Base-by-base conservation (phyloP, 2,888 invertebrate genomes). In the Zele albiditarsus region DNA sequence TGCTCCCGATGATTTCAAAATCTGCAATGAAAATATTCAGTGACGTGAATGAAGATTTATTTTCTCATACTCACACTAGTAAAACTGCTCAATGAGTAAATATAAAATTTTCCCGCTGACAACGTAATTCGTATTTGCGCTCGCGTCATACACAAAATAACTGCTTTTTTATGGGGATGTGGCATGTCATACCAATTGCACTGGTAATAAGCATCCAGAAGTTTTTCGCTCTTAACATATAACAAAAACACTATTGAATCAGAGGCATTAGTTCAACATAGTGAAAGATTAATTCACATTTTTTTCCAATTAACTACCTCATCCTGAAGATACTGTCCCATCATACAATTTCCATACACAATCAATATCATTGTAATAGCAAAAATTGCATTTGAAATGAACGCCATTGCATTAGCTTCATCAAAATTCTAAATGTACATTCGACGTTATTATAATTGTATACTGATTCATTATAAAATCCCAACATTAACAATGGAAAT, bases 101-200 rank as follows among this genome's bases (percentile, higher is more conserved):
- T 62, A 25, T 79, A 79, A 69, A 77, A 79, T 63, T 70, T 66
- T 42, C 79, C 79, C 1, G 76, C 79, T 1, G 76, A 76, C 16
- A 79, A 42, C n/a, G 71, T 66, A 6, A 76, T 58, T 23, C 76
- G 79, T n/a, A 38, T 73, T 27, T 62, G 57, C 23, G 76, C 73
- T 20, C 66, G 69, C 1, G 66, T 38, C 78, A 79, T 79, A n/a
- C 78, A 79, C 6, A 79, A 74, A 28, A 72, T 71, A 14, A 79
- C 25, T 14, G 67, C n/a, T 63, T 67, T 76, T 67, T 67, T 31
- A 70, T 75, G 67, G 23, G 31, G 53, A 1, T 23, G n/a, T 12
- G 71, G 25, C 71, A 79, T 75, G 25, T 71, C 49, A 58, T 72
- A 70, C 75, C 75, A 79, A 27, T 67, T 57, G 23, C 73, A 75